These are phyloP conservation scores for Sthenelais limicola DNA, from an alignment of 2,888 invertebrate genomes.

Conservation along the genomic window DNA sequence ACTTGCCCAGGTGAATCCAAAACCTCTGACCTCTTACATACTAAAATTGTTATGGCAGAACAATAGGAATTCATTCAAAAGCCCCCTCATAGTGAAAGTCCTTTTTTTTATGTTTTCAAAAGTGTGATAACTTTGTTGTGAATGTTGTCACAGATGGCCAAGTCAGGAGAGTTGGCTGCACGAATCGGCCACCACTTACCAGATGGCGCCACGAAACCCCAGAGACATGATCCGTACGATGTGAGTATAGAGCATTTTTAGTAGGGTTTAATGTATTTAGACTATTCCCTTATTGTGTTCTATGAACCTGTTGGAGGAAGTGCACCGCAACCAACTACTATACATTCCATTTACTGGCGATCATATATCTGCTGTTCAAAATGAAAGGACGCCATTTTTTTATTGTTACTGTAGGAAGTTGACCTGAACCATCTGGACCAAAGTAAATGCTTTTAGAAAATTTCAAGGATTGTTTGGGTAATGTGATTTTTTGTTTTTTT, in stretches of 20 bases:
- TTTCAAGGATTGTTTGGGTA: neutral
- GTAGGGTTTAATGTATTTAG: neutral
- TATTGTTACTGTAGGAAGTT: too few species aligned
- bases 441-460: neutral
- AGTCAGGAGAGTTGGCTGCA: constrained; percentile 62
- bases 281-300: too few species aligned
- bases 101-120: neutral
- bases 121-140: neutral
- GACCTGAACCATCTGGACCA: too few species aligned
- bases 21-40: neutral
- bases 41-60: too few species aligned
- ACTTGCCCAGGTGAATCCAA: neutral
- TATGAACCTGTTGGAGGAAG: too few species aligned
- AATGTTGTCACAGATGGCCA: constrained; percentile 59
- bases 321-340: too few species aligned
- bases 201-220: constrained; percentile 19
- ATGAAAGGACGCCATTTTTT: too few species aligned
- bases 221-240: constrained; percentile 30
- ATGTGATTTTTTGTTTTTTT: neutral
- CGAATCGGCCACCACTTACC: constrained; percentile 27
- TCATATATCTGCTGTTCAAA: too few species aligned
- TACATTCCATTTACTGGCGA: too few species aligned
- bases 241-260: constrained; percentile 17
- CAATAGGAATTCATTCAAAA: too few species aligned
- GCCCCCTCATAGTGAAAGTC: neutral